Conservation (phyloP, 2,113 vertebrate species). For the Indicator maculatus region DNA sequence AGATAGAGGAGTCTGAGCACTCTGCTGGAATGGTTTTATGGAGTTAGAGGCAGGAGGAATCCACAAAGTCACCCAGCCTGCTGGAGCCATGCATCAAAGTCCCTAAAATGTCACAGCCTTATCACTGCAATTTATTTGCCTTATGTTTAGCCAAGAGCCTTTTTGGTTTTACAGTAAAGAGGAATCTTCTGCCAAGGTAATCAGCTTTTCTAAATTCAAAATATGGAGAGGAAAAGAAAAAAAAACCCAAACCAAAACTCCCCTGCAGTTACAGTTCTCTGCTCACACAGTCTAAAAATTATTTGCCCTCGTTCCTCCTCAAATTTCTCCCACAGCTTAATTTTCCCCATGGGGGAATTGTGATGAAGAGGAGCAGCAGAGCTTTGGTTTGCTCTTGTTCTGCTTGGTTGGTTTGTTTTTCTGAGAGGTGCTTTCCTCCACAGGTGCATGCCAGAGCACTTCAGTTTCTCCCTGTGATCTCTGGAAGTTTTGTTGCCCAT, state of each 20-base stretch:
- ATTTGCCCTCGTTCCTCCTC: background rate
- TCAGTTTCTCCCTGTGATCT: background rate
- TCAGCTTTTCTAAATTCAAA: background rate
- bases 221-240: background rate
- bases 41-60: background rate
- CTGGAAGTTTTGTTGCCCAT: background rate
- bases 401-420: background rate
- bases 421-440: background rate
- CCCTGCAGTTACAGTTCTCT: background rate
- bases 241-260: too few relatives aligned
- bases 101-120: background rate
- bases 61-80: background rate
- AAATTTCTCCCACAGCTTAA: background rate
- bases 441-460: background rate
- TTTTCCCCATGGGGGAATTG: background rate
- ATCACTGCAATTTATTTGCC: background rate
- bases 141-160: accelerated
- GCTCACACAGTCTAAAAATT: background rate
- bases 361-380: background rate
- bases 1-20: background rate
- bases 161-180: background rate
- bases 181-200: background rate
- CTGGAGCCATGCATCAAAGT: background rate
- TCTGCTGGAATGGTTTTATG: background rate
- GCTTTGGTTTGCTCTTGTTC: too few relatives aligned